Percentiles rank a stretch among this genome's conserved stretches.
phyloP scores from a whole-genome alignment of 2,888 invertebrate species.

The Dendrolimus houi region DNA sequence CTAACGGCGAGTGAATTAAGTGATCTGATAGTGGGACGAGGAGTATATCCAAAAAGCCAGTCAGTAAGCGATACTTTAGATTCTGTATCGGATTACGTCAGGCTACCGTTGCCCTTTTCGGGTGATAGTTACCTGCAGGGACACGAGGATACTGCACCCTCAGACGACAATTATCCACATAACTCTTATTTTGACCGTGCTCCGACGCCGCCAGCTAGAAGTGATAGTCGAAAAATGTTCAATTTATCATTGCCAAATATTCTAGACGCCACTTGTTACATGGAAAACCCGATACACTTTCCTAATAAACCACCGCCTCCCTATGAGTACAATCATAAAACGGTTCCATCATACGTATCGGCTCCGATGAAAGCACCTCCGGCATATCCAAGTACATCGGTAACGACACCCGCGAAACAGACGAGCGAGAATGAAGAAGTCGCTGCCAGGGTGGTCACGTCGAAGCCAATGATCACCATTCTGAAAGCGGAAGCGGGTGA shows the following conservation, averaged over 20 bases:
- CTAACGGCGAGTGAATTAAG: conserved; percentile 90
- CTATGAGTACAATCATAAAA: conserved; percentile 80
- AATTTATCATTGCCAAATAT: conserved; percentile 67
- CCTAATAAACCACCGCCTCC: conserved; percentile 80
- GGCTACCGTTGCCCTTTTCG: conserved; percentile 78
- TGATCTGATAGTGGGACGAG: conserved; percentile 87
- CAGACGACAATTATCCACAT: conserved; percentile 69
- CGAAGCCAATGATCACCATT: conserved; percentile 85
- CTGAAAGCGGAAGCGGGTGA: conserved; percentile 85
- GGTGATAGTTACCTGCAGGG: conserved; percentile 77
- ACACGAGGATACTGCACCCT: conserved; percentile 77
- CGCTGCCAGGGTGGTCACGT: conserved; percentile 85
- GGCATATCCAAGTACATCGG: conserved; percentile 75
- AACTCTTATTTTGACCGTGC: conserved; percentile 74
- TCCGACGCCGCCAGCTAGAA: conserved; percentile 82
- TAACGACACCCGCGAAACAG: conserved; percentile 30
- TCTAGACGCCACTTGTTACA: conserved; percentile 47
- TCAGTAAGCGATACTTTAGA: conserved; percentile 91
- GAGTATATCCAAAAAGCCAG: conserved; percentile 82
- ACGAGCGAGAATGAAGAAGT: conserved; percentile 78
- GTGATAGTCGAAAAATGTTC: conserved; percentile 76
- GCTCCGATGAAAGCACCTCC: conserved; percentile 77
- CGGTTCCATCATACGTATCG: conserved; percentile 48
- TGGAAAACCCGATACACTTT: conserved; percentile 29
- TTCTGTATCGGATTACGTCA: conserved; percentile 93